Evolutionary conservation across 2,888 invertebrate genomes (phyloP).

Genomic region (Dendrolimus pini): DNA sequence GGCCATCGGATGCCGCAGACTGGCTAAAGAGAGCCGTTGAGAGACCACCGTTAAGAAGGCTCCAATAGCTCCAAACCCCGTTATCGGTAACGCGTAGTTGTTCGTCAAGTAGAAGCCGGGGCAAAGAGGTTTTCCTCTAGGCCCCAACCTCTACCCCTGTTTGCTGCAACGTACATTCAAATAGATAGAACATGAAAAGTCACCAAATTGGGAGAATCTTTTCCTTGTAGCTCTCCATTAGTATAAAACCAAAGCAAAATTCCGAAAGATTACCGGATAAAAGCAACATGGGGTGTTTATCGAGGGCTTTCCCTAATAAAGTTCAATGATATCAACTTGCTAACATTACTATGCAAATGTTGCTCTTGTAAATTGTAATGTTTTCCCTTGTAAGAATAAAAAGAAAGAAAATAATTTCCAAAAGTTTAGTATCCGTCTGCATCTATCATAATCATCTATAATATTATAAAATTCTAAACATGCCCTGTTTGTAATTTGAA

Average conservation of each 20-base stretch:
- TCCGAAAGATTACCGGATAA: constrained; percentile 28
- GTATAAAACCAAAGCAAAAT: constrained; percentile 30
- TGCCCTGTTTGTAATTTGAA: too few relatives aligned
- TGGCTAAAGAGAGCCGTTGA: too few relatives aligned
- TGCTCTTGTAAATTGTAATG: constrained; percentile 59
- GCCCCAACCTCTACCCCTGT: too few relatives aligned
- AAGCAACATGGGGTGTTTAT: constrained; percentile 48
- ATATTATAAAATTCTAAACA: too few relatives aligned
- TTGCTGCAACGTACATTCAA: too few relatives aligned
- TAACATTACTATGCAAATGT: constrained; percentile 60
- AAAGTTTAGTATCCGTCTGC: constrained; percentile 25
- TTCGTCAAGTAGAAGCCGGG: too few relatives aligned
- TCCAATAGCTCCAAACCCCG: too few relatives aligned
- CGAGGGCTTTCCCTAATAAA: constrained; percentile 47
- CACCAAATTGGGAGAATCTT: not conserved
- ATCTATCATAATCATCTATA: too few relatives aligned
- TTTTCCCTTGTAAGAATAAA: constrained; percentile 35
- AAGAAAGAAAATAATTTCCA: constrained; percentile 41
- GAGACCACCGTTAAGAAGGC: too few relatives aligned
- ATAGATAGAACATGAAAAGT: not conserved
- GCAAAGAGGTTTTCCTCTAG: too few relatives aligned
- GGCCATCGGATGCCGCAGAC: too few relatives aligned
- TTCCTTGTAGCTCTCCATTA: constrained; percentile 8
- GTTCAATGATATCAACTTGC: constrained; percentile 46
- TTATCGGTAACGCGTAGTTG: too few relatives aligned